Percentiles rank a stretch among this genome's conserved stretches.
These are phyloP conservation scores for Stratiomys singularior DNA, from an alignment of 2,888 invertebrate genomes.

Conservation along the genomic window DNA sequence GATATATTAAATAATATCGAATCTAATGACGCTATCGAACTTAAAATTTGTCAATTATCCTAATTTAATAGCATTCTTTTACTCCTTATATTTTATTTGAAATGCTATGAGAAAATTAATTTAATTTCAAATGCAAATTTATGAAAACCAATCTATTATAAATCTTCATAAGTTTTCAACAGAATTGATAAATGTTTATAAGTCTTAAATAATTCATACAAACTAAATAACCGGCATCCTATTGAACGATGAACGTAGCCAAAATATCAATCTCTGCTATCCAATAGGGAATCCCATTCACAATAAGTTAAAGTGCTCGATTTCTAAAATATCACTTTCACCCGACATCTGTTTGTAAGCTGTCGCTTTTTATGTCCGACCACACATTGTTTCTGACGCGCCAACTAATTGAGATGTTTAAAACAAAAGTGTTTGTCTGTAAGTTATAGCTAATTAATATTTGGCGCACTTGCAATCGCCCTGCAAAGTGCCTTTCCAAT, in stretches of 20 bases:
- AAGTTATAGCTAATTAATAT: conserved; percentile 15
- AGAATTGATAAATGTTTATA: neutral
- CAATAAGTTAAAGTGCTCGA: neutral
- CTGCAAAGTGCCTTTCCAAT: neutral
- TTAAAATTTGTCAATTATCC: no score
- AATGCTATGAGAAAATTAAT: no score
- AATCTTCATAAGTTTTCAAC: no score
- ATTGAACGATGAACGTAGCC: neutral
- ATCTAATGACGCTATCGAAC: no score
- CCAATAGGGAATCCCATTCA: neutral
- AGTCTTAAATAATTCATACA: neutral
- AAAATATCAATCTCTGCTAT: conserved; percentile 11
- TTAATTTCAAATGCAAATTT: no score
- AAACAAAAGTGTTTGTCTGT: conserved; percentile 35
- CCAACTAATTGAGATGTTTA: conserved; percentile 35
- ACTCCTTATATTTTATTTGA: no score
- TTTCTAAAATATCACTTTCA: conserved; percentile 33
- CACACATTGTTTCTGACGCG: conserved; percentile 35
- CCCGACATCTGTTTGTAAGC: conserved; percentile 1
- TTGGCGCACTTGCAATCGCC: conserved; percentile 24
- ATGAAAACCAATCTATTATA: no score
- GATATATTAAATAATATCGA: no score
- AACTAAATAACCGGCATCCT: neutral
- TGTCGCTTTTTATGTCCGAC: conserved; percentile 21
- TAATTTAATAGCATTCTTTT: no score